These are phyloP conservation scores for Cotesia typhae DNA, from an alignment of 1,140 invertebrate species.

Conservation along the genomic window DNA sequence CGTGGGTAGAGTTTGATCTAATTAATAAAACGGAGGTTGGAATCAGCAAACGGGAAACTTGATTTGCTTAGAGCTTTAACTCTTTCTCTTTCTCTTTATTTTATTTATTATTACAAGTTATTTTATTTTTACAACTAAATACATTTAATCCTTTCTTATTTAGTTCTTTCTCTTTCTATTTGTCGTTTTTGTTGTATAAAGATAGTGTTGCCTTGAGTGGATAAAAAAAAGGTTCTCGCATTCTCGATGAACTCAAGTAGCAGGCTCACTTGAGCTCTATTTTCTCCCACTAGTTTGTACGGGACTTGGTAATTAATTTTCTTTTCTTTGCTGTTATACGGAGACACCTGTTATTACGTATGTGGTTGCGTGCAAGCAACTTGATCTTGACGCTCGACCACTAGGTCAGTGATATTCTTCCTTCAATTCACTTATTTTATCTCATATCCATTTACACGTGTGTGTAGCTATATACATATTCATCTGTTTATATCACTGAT, in stretches of 20 bases:
- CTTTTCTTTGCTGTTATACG: constrained; percentile 23
- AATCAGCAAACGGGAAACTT: constrained; percentile 32
- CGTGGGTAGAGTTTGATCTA: constrained; percentile 30
- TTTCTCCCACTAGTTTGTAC: constrained; percentile 12
- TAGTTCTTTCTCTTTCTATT: constrained; percentile 3
- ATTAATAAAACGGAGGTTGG: constrained; percentile 35
- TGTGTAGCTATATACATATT: no score
- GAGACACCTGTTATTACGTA: constrained; percentile 31
- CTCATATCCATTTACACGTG: no score
- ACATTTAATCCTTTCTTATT: not conserved
- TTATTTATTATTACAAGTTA: not conserved
- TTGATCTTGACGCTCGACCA: constrained; percentile 30
- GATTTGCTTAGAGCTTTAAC: constrained; percentile 25
- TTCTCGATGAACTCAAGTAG: constrained; percentile 11
- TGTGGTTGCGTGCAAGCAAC: constrained; percentile 29
- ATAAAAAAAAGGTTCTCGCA: constrained; percentile 6
- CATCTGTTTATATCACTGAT: no score
- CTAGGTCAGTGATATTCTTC: constrained; percentile 27
- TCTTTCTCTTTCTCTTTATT: not conserved
- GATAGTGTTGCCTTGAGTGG: constrained; percentile 12
- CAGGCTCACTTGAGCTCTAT: not conserved
- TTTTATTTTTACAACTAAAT: no score
- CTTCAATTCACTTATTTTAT: constrained; percentile 9
- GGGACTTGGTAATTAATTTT: constrained; percentile 28
- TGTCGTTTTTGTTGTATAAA: not conserved